Evolutionary conservation across 2,113 vertebrate species (phyloP).

Genomic region (Hirundichthys speculiger): DNA sequence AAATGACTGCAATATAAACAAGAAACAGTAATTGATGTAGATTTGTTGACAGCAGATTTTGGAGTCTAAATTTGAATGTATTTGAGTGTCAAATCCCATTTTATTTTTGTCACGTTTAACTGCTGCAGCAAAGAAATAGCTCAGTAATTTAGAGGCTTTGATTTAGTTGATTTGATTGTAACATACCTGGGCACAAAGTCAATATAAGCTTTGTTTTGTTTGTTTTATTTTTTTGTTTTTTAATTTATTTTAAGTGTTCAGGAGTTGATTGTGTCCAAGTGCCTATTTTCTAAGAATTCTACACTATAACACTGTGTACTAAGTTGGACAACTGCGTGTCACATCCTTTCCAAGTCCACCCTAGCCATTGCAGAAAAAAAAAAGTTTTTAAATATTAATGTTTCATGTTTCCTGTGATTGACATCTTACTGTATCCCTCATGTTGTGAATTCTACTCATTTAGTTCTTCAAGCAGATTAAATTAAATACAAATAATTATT

Average conservation of each 20-base stretch:
- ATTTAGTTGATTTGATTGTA: slow-evolving; percentile 5
- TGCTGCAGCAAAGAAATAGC: not conserved
- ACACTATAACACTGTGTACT: slow-evolving; percentile 70
- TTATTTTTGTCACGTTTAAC: not conserved
- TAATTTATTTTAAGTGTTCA: not conserved
- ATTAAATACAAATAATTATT: slow-evolving; percentile 11
- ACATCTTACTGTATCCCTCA: not conserved
- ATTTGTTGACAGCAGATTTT: too few species aligned
- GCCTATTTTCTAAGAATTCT: slow-evolving; percentile 66
- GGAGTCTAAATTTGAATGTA: slow-evolving; percentile 11
- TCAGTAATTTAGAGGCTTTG: slow-evolving; percentile 6
- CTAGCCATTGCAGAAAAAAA: slow-evolving; percentile 15
- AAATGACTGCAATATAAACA: not conserved
- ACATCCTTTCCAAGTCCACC: slow-evolving; percentile 17
- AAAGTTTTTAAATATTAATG: not conserved
- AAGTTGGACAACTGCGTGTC: slow-evolving; percentile 29
- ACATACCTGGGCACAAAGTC: slow-evolving; percentile 15
- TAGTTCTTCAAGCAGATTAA: slow-evolving; percentile 11
- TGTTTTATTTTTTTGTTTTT: not conserved
- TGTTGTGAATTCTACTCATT: slow-evolving; percentile 13
- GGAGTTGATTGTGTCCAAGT: slow-evolving; percentile 64
- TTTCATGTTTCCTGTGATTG: slow-evolving; percentile 13
- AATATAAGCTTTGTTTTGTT: not conserved
- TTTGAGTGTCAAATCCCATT: not conserved
- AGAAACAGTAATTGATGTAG: not conserved